Conservation (phyloP, 2,888 invertebrate genomes). For the Phaedon cochleariae region DNA sequence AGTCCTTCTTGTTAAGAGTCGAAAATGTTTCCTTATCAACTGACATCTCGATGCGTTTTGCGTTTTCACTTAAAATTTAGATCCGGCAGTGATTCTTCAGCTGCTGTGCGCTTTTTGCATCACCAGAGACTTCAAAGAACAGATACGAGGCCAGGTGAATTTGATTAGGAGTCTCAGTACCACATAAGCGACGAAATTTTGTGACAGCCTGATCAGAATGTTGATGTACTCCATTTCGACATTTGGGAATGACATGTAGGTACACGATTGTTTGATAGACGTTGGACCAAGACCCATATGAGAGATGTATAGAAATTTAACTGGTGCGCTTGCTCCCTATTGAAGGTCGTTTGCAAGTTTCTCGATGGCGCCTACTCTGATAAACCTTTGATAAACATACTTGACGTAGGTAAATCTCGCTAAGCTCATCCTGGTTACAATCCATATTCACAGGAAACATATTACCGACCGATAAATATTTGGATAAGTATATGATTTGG, state of each 20-base stretch:
- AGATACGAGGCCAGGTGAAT: constrained; percentile 36
- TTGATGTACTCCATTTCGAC: constrained; percentile 51
- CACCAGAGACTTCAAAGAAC: constrained; percentile 3
- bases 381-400: no score
- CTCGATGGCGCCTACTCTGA: no score
- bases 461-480: no score
- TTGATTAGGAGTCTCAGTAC: constrained; percentile 40
- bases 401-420: no score
- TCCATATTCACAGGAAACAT: no score
- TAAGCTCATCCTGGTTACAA: no score
- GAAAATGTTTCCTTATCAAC: constrained; percentile 61
- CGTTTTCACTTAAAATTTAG: constrained; percentile 31
- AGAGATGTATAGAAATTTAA: no score
- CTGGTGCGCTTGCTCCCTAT: no score
- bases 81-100: background rate
- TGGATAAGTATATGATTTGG: no score
- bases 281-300: no score
- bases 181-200: constrained; percentile 53
- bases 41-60: constrained; percentile 38
- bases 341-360: no score
- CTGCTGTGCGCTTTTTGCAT: constrained; percentile 23
- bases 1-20: constrained; percentile 65
- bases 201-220: constrained; percentile 52
- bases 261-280: no score
- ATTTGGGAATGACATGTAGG: constrained; percentile 6